Conservation (phyloP, 2,888 invertebrate genomes). For the Acheta domesticus region DNA sequence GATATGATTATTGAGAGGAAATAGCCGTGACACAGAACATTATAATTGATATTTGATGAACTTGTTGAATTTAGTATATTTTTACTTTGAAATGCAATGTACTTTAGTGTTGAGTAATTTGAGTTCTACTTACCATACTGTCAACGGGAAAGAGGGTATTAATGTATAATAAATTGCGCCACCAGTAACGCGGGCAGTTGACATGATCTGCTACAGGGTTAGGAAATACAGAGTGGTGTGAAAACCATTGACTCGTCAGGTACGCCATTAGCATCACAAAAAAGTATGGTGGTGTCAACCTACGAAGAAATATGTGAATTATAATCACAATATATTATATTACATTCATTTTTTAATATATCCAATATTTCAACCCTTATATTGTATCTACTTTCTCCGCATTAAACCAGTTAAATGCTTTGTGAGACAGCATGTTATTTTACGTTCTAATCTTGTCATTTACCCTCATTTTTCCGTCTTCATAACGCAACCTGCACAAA, state of each 20-base stretch:
- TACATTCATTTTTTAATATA: neutral
- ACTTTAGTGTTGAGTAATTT: too few relatives aligned
- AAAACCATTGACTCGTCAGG: conserved; percentile 66
- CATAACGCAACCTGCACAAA: neutral
- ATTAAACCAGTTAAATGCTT: too few relatives aligned
- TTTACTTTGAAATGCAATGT: too few relatives aligned
- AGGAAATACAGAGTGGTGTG: conserved; percentile 69
- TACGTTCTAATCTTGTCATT: neutral
- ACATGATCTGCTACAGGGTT: conserved; percentile 66
- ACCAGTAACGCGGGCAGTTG: conserved; percentile 74
- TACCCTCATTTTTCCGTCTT: neutral
- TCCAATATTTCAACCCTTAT: too few relatives aligned
- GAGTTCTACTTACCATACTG: conserved; percentile 63
- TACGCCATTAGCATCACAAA: conserved; percentile 58
- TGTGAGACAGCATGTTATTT: neutral
- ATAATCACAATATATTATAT: neutral
- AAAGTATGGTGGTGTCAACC: conserved; percentile 60
- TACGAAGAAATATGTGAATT: conserved; percentile 40
- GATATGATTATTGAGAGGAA: too few relatives aligned
- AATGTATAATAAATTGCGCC: conserved; percentile 78
- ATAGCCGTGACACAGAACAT: too few relatives aligned
- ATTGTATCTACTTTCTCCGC: too few relatives aligned
- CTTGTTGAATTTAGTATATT: too few relatives aligned
- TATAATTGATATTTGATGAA: too few relatives aligned
- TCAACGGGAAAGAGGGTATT: conserved; percentile 73